Percentiles rank a stretch among this genome's conserved stretches.
Conservation (phyloP, 2,113 vertebrate species). For the Ammodytes dubius region DNA sequence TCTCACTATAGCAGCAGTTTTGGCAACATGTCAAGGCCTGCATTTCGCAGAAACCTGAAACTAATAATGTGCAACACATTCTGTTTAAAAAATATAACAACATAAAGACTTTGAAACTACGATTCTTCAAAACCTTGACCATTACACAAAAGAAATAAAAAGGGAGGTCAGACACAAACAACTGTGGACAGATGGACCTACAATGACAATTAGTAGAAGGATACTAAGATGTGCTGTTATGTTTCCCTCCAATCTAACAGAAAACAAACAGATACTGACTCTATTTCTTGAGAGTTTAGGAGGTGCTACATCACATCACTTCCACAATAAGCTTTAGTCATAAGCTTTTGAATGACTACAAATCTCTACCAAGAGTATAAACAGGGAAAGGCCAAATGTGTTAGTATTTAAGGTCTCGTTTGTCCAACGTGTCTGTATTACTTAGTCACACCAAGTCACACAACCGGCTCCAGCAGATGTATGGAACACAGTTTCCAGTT, state of each 20-base stretch:
- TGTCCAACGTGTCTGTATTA: background rate
- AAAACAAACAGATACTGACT: background rate
- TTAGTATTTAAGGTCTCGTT: constrained; percentile 1
- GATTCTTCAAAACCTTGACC: background rate
- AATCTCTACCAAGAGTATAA: background rate
- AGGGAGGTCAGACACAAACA: too few relatives aligned
- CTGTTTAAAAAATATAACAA: too few relatives aligned
- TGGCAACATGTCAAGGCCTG: background rate
- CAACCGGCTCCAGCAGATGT: background rate
- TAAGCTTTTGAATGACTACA: background rate
- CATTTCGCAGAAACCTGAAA: background rate
- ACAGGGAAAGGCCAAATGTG: background rate
- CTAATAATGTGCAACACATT: background rate
- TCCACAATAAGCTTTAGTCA: background rate
- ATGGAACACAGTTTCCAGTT: constrained; percentile 26
- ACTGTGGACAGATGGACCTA: background rate
- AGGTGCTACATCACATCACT: background rate
- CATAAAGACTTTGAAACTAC: background rate
- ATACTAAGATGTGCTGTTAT: background rate
- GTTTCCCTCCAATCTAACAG: background rate
- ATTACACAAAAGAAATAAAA: too few relatives aligned
- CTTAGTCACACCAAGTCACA: background rate
- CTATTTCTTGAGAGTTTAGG: background rate
- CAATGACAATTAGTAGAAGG: background rate
- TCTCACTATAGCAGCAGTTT: background rate